Evolutionary conservation across 2,797 vertebrate genomes (phyloP).

Genomic region (Acrossocheilus fasciatus): DNA sequence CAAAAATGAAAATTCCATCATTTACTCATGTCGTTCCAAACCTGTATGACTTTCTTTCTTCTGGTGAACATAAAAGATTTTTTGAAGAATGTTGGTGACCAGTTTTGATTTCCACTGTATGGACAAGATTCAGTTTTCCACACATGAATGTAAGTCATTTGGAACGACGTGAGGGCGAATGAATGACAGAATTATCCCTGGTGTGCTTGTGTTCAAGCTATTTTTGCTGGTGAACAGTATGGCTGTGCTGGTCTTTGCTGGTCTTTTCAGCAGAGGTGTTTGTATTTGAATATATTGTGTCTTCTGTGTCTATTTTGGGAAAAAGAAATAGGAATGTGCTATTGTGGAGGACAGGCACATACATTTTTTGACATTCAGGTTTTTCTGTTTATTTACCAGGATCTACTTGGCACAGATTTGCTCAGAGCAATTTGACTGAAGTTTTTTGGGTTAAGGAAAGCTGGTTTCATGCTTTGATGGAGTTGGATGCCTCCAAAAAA

Average conservation of each 20-base stretch:
- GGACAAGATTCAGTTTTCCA: neutral
- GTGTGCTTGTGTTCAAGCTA: neutral
- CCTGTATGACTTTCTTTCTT: neutral
- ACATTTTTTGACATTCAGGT: neutral
- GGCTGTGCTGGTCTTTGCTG: neutral
- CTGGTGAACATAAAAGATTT: neutral
- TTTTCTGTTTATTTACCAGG: slow-evolving; percentile 23
- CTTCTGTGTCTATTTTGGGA: neutral
- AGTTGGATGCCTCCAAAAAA: slow-evolving; percentile 15
- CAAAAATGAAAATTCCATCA: neutral
- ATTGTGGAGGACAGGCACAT: neutral
- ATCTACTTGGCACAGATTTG: slow-evolving; percentile 13
- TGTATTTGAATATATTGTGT: neutral
- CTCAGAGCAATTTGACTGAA: slow-evolving; percentile 28
- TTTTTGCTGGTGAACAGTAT: neutral
- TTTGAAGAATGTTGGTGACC: too few species aligned
- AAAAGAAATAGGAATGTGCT: neutral
- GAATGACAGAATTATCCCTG: neutral
- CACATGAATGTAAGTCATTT: neutral
- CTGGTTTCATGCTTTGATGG: slow-evolving; percentile 36
- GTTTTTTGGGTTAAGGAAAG: slow-evolving; percentile 35
- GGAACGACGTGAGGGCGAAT: neutral
- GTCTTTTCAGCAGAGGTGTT: neutral
- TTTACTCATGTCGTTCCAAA: neutral
- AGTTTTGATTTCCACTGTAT: neutral